phyloP scores from a whole-genome alignment of 64 coral and sea anemone genomes.

The Montipora capricornis region DNA sequence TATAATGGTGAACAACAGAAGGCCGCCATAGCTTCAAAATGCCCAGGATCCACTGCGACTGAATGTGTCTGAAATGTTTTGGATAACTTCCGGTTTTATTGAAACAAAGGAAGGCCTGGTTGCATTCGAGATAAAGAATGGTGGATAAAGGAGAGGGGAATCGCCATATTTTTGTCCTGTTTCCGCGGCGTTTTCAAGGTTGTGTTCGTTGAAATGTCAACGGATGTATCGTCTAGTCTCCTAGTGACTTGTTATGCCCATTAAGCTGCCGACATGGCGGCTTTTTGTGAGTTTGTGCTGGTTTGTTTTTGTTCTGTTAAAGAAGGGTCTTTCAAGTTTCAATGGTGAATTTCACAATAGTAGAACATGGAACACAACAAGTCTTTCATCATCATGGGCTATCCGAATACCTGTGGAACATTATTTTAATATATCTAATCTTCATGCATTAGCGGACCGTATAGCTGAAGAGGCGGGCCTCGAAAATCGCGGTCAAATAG shows the following conservation, averaged over 20 bases:
- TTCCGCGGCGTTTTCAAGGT: constrained; percentile 39
- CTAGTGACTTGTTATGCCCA: constrained; percentile 91
- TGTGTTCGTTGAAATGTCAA: constrained; percentile 45
- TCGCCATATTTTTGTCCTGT: constrained; percentile 2
- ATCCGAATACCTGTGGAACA: constrained; percentile 80
- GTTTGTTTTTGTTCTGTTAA: constrained; percentile 57
- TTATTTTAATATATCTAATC: constrained; percentile 28
- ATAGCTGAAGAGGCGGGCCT: constrained; percentile 82
- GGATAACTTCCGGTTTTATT: constrained; percentile 74
- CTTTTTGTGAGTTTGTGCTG: constrained; percentile 60
- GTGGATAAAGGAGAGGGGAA: constrained; percentile 53
- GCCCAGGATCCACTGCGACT: not conserved
- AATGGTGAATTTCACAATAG: constrained; percentile 41
- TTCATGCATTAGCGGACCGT: constrained; percentile 69
- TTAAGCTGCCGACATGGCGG: constrained; percentile 81
- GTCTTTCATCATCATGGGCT: constrained; percentile 79
- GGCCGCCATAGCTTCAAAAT: not conserved
- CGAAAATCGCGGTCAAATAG: constrained; percentile 84
- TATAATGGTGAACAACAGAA: no score
- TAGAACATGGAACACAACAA: not conserved
- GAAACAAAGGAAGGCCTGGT: constrained; percentile 91
- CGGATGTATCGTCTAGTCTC: constrained; percentile 48
- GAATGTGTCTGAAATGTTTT: not conserved
- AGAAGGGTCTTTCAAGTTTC: constrained; percentile 35
- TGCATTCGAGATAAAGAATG: constrained; percentile 66